phyloP scores from a whole-genome alignment of 1,140 invertebrate species.

The Drosophila obscura region DNA sequence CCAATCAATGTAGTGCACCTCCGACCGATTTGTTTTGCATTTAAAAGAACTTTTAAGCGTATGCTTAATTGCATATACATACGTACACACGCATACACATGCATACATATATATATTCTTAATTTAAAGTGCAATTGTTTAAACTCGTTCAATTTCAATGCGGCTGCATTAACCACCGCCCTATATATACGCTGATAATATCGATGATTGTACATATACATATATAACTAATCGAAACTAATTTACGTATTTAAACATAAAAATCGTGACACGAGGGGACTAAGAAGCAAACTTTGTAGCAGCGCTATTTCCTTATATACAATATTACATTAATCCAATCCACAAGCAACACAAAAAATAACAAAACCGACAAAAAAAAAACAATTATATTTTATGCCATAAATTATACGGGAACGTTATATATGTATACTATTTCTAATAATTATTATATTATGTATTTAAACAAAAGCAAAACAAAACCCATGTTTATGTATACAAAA shows the following conservation, averaged over 20 bases:
- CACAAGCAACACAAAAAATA: slow-evolving; percentile 20
- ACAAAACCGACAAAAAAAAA: slow-evolving; percentile 10
- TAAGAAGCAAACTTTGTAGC: slow-evolving; percentile 16
- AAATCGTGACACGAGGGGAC: slow-evolving; percentile 3
- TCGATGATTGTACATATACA: slow-evolving; percentile 68
- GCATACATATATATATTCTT: slow-evolving; percentile 3
- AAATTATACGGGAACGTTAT: slow-evolving; percentile 77
- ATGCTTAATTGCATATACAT: slow-evolving; percentile 58
- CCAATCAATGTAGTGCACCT: slow-evolving; percentile 50
- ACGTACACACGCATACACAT: slow-evolving; percentile 44
- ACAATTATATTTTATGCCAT: slow-evolving; percentile 71
- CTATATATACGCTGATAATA: slow-evolving; percentile 35
- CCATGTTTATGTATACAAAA: slow-evolving; percentile 75
- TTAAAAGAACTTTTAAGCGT: slow-evolving; percentile 51
- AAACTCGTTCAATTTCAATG: slow-evolving; percentile 51
- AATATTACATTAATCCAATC: slow-evolving; percentile 39
- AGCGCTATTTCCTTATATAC: slow-evolving; percentile 67
- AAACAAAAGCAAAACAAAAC: slow-evolving; percentile 59
- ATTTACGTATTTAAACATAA: slow-evolving; percentile 68
- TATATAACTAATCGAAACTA: slow-evolving; percentile 71
- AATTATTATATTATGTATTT: slow-evolving; percentile 69
- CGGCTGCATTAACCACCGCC: slow-evolving; percentile 4
- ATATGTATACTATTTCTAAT: slow-evolving; percentile 63
- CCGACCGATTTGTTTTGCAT: slow-evolving; percentile 58
- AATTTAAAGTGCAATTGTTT: slow-evolving; percentile 75